Evolutionary conservation across 2,797 vertebrate species (phyloP), one percentile per base, ranked within the genome.

Genomic region (Florisuga fusca): DNA sequence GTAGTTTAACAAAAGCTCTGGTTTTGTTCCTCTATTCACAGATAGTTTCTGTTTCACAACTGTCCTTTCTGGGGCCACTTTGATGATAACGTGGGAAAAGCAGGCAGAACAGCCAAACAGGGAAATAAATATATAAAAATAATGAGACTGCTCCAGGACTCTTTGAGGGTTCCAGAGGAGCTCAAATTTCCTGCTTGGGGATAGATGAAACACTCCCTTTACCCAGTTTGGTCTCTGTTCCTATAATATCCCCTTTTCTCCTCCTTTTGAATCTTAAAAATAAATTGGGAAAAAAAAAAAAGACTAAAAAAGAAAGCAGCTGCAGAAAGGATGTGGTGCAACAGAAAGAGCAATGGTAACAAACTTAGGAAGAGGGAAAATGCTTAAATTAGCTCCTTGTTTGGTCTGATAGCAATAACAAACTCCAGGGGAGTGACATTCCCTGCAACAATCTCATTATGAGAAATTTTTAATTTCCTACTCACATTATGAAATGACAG

Each of bases 31-130:
- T 76, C 46, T 76, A 45, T 77, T 94, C 68, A 48, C 20, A 91
- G 91, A 80, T 33, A 86, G 22, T 84, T 69, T 53, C 50, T 67
- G 51, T 87, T 94, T 85, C 77, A 69, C 61, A 80, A 71, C 57
- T 87, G 75, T 89, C 80, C 77, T 87, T 85, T 64, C 87, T 82
- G 95, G 89, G 92, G 92, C 68, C 78, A 75, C 95, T 96, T 94
- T 61, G 91, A 92, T 55, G n/a, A 77, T n/a, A 43, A 95, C 50
- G 38, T 96, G 96, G 98, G 97, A 97, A 98, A 97, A 91, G 8
- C 62, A 14, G 38, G 38, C 76, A 76, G 76, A 83, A 45, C 18
- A 77, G 61, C 58, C 36, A 90, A 90, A 62, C 3, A 50, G 79
- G 92, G 91, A 91, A 97, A 93, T 51, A 94, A 93, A 92, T 36